A percentile compares a stretch with the other conserved stretches of the same genome.
Evolutionary conservation across 2,888 invertebrate genomes (phyloP).

Genomic region (Cataglyphis rosenhaueri): DNA sequence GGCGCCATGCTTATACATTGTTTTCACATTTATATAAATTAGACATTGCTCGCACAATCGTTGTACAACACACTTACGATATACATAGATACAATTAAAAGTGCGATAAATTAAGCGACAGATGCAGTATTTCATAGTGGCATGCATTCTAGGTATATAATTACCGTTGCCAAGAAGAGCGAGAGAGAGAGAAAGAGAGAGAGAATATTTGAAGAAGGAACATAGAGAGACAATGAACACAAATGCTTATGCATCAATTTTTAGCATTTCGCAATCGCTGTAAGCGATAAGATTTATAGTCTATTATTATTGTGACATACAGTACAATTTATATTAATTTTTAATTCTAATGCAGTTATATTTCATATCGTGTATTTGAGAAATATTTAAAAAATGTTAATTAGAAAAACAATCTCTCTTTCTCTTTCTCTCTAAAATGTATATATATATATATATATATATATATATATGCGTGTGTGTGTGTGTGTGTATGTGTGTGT

Average conservation of each 20-base stretch:
- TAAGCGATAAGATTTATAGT: not conserved
- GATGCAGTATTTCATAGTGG: slow-evolving; percentile 37
- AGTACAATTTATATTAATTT: slow-evolving; percentile 23
- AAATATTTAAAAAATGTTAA: not conserved
- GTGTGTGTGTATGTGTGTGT: no score
- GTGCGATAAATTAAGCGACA: slow-evolving; percentile 61
- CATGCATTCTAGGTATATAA: slow-evolving; percentile 13
- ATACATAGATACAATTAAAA: slow-evolving; percentile 59
- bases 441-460: no score
- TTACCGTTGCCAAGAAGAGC: slow-evolving; percentile 32
- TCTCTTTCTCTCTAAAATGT: no score
- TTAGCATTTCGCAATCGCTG: slow-evolving; percentile 7
- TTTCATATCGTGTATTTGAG: not conserved
- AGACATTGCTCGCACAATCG: slow-evolving; percentile 59
- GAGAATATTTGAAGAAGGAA: slow-evolving; percentile 27
- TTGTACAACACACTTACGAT: slow-evolving; percentile 61
- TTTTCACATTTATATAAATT: slow-evolving; percentile 63
- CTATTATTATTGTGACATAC: slow-evolving; percentile 16
- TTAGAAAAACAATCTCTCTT: not conserved
- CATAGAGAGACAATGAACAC: slow-evolving; percentile 31
- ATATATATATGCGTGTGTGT: no score
- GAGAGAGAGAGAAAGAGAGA: not conserved
- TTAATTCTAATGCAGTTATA: slow-evolving; percentile 1
- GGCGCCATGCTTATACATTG: slow-evolving; percentile 47
- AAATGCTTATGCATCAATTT: slow-evolving; percentile 17